Base-by-base conservation (phyloP, 2,113 vertebrate genomes). In the Semicossyphus pulcher region DNA sequence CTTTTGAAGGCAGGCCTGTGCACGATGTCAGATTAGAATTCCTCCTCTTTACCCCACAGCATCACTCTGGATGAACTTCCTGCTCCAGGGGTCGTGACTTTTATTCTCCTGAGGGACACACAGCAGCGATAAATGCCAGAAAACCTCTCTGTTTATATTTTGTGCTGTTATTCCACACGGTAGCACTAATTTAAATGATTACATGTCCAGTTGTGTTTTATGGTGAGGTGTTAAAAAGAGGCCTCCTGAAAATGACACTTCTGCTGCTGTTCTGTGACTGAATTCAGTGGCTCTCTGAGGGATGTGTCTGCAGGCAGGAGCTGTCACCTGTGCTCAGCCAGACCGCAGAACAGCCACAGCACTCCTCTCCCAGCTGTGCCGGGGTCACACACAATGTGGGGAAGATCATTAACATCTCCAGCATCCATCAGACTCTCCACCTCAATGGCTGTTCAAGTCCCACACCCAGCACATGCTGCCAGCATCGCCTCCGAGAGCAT, bases 1-100 rank as follows among this genome's bases (percentile, higher is more conserved):
- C 49, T 80, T 88, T 87, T 87, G 68, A 88, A 89, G 71, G 34
- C 72, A 76, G 47, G 66, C 26, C 82, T 70, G 56, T 63, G 69
- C 70, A 78, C 85, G 81, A 84, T 54, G 81, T 69, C 66, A 72
- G 31, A 71, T 69, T 60, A 61, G 51, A 78, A 78, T 61, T 77
- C 63, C 45, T 69, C 62, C 52, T 26, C 31, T 51, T 48, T 56
- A 70, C 42, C 68, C 61, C 78, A 66, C 81, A 52, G 45, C 10
- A 21, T 20, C 45, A 72, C 71, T 72, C 53, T 62, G 60, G 28
- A 65, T 70, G 68, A 80, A 73, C 81, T 77, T 89, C 77, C 58
- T 77, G 66, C 20, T 2, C 15, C 4, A 39, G 41, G 39, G 63
- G 63, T 60, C 62, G 44, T 16, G 18, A 67, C 39, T 57, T 29